phyloP scores from a whole-genome alignment of 1,140 invertebrate genomes.

The Dolichoris vasculosae region DNA sequence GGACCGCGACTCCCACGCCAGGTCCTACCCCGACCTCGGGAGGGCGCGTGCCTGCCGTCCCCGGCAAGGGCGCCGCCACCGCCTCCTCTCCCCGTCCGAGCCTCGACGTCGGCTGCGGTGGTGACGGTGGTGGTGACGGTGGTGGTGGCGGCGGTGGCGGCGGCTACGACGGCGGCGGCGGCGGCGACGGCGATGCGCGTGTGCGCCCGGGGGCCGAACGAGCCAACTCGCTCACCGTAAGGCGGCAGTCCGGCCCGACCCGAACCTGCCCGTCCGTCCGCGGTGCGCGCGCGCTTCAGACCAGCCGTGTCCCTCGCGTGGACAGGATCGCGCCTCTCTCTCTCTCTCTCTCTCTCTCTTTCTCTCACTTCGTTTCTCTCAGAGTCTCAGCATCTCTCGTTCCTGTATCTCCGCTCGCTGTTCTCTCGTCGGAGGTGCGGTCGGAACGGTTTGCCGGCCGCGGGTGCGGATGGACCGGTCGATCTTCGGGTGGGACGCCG shows the following conservation, averaged over 20 bases:
- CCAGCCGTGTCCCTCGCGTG: conserved; percentile 65
- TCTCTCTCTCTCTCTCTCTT: not conserved
- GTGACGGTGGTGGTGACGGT: not conserved
- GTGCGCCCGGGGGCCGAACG: conserved; percentile 9
- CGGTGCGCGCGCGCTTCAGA: conserved; percentile 57
- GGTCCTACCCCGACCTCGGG: not conserved
- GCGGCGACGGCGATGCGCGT: not conserved
- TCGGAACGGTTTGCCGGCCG: not conserved
- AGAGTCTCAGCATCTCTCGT: not conserved
- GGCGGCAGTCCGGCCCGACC: conserved; percentile 21
- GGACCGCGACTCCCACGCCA: conserved; percentile 5
- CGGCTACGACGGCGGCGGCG: not conserved
- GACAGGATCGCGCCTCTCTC: conserved; percentile 58
- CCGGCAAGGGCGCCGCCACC: not conserved
- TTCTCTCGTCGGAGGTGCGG: not conserved
- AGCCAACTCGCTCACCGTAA: not conserved
- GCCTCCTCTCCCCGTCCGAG: not conserved
- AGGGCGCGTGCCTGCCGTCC: not conserved
- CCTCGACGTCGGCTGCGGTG: not conserved
- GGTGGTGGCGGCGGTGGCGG: not conserved
- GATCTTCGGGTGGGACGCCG: not conserved
- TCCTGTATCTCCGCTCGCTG: too few relatives aligned
- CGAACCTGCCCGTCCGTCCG: conserved; percentile 8
- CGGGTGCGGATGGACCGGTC: not conserved
- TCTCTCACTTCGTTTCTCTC: not conserved